Percentiles rank a stretch among this genome's conserved stretches.
phyloP scores from a whole-genome alignment of 2,797 vertebrate genomes.

The Dicrostonyx torquatus region DNA sequence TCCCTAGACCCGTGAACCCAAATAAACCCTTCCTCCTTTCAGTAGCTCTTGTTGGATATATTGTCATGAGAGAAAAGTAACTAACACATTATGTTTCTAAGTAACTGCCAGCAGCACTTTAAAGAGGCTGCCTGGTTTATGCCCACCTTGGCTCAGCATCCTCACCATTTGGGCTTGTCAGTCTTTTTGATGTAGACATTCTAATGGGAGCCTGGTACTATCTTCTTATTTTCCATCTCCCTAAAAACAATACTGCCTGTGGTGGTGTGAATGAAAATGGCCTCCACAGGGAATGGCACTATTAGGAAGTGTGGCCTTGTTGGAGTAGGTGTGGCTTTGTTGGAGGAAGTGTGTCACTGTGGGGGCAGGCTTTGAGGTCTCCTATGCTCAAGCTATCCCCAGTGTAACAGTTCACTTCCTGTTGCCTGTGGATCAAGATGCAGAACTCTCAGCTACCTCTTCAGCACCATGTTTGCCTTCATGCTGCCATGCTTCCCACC shows the following conservation, averaged over 20 bases:
- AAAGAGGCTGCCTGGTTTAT: fast-evolving
- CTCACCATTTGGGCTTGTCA: not conserved
- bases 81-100: not conserved
- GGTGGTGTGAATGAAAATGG: not conserved
- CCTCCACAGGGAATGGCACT: not conserved
- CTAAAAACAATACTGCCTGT: too few relatives aligned
- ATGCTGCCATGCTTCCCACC: not conserved
- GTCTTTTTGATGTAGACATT: not conserved
- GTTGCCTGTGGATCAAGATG: not conserved
- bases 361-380: not conserved
- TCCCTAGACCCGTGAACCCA: not conserved
- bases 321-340: not conserved
- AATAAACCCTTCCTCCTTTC: not conserved
- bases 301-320: not conserved
- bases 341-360: not conserved
- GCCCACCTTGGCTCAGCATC: not conserved
- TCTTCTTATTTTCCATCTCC: too few relatives aligned
- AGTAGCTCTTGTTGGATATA: not conserved
- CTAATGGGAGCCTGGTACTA: fast-evolving
- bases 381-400: not conserved
- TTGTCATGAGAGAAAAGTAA: too few relatives aligned
- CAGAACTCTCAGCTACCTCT: not conserved
- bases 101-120: not conserved
- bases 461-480: not conserved
- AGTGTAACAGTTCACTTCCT: not conserved